Evolutionary conservation across 2,888 invertebrate genomes (phyloP).

Genomic region (Amblyteles armatorius): DNA sequence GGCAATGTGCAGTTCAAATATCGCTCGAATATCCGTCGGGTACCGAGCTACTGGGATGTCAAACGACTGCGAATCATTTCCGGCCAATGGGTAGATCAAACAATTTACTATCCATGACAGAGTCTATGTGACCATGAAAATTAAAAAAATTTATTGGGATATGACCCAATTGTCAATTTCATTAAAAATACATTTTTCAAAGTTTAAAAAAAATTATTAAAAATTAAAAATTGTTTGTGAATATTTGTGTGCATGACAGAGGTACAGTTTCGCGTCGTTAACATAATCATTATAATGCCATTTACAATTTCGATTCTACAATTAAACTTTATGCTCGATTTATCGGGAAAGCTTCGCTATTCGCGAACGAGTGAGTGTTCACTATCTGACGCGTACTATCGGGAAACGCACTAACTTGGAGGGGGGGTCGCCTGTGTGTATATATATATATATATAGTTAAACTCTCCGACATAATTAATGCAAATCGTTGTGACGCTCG

Average conservation of each 20-base stretch:
- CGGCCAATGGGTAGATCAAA: not conserved
- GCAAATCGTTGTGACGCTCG: constrained; percentile 65
- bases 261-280: not conserved
- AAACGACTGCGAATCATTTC: not conserved
- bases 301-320: not conserved
- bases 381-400: not conserved
- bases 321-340: constrained; percentile 16
- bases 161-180: too few species aligned
- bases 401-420: constrained; percentile 16
- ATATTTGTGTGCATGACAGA: not conserved
- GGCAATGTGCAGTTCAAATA: constrained; percentile 13
- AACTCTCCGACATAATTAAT: constrained; percentile 70
- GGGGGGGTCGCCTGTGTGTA: not conserved
- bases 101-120: not conserved
- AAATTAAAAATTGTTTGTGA: not conserved
- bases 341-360: constrained; percentile 14
- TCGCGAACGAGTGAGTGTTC: not conserved
- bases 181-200: too few species aligned
- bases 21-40: constrained; percentile 2
- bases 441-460: constrained; percentile 66
- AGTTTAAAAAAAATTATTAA: too few species aligned
- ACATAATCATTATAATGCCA: not conserved
- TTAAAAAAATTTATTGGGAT: too few species aligned
- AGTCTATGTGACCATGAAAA: not conserved
- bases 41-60: not conserved